Evolutionary conservation across 2,888 invertebrate genomes (phyloP), one percentile per base, ranked within the genome.

Genomic region (Drosophila neotestacea): DNA sequence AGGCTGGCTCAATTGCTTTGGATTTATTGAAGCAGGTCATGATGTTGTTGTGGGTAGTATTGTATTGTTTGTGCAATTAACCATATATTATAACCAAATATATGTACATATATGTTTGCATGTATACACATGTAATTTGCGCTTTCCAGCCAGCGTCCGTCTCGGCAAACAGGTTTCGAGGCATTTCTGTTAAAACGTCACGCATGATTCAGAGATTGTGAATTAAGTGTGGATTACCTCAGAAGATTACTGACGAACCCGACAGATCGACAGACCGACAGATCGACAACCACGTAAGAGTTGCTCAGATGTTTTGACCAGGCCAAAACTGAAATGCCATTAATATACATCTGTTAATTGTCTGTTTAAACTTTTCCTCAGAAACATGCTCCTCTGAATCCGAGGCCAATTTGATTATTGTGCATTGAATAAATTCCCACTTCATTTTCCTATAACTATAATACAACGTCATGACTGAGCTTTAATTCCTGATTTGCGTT

Each of bases 21-120:
- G 54, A 50, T 63, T 65, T 73, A 88, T 73, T 84, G 71, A 79
- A 87, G 87, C 87, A 84, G 87, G 89, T 88, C 88, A 88, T 72
- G 71, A 38, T 58, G 68, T 30, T 39, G 42, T 36, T 46, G 36
- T 47, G 22, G 22, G 22, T 38, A 51, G 50, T 51, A 59, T 62
- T 75, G 74, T 60, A 75, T 81, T 81, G 64, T 81, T 68, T 72
- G 73, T 70, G 66, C 70, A 79, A 61, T 83, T 74, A 68, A 52
- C 62, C 48, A 79, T 60, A 48, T 42, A 79, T 52, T 74, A 64
- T 64, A 60, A 28, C 6, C 58, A 66, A 44, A 51, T 66, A 58
- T 7, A 47, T 22, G 22, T 22, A 22, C 16, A 16, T 22, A 3
- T 22, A 22, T 22, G 22, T 22, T 3, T 22, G 22, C 2, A 2